A percentile compares a stretch with the other conserved stretches of the same genome.
phyloP scores from a whole-genome alignment of 2,113 vertebrate genomes.

The Morone chrysops region DNA sequence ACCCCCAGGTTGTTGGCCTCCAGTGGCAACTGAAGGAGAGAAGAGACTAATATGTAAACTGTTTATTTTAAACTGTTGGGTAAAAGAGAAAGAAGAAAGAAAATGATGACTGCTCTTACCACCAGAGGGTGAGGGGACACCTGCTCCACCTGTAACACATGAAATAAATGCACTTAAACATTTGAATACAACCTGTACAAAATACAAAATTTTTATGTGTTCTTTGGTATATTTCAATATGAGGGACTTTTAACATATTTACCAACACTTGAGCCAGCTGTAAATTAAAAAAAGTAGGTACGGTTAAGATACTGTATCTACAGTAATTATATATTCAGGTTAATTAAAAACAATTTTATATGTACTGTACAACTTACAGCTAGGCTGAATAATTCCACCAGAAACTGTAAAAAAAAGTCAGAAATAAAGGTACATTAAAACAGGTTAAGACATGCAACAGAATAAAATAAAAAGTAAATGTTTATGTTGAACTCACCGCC shows the following conservation, averaged over 20 bases:
- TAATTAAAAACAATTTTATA: not conserved
- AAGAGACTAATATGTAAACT: constrained; percentile 8
- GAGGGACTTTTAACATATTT: constrained; percentile 31
- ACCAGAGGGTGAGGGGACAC: constrained; percentile 52
- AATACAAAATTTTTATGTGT: not conserved
- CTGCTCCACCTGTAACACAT: constrained; percentile 51
- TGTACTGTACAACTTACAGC: constrained; percentile 59
- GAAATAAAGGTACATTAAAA: constrained; percentile 1
- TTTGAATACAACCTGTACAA: not conserved
- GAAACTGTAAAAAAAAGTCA: constrained; percentile 59
- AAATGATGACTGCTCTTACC: constrained; percentile 47
- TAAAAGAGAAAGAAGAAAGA: not conserved
- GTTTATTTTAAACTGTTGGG: not conserved
- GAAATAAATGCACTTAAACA: not conserved
- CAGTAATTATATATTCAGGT: not conserved
- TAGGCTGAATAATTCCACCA: constrained; percentile 75
- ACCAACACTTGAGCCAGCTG: constrained; percentile 78
- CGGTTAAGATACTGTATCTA: too few relatives aligned
- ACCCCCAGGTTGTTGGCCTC: constrained; percentile 58
- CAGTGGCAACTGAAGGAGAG: constrained; percentile 47
- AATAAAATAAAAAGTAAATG: not conserved
- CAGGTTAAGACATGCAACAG: not conserved
- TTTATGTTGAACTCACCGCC: constrained; percentile 59
- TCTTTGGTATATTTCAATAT: not conserved
- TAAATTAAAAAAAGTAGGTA: constrained; percentile 25